Evolutionary conservation across 1,140 invertebrate species (phyloP).

Genomic region (Plectrocnemia conspersa): DNA sequence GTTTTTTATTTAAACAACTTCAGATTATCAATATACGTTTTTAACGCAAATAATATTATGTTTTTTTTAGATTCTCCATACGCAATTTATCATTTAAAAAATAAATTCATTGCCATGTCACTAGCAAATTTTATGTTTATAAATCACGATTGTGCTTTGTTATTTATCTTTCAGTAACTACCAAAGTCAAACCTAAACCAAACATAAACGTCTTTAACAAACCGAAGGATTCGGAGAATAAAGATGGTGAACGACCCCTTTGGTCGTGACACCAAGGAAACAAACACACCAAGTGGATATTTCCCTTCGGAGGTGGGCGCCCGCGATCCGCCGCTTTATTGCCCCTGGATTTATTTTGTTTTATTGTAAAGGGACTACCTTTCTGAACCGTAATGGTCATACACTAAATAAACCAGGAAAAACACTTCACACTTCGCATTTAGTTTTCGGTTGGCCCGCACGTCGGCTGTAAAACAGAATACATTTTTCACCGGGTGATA

Average conservation of each 20-base stretch:
- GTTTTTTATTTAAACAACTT: too few species aligned
- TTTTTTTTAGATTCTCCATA: too few species aligned
- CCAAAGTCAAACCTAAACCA: too few species aligned
- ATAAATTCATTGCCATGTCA: too few species aligned
- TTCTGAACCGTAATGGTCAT: conserved; percentile 19
- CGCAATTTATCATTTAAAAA: too few species aligned
- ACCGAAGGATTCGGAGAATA: conserved; percentile 16
- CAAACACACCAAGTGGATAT: conserved; percentile 6
- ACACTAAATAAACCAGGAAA: conserved; percentile 18
- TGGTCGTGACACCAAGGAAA: conserved; percentile 14
- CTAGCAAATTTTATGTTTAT: too few species aligned
- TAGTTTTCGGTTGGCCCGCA: neutral
- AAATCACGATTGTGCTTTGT: too few species aligned
- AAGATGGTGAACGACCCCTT: conserved; percentile 21
- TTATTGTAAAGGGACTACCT: conserved; percentile 13
- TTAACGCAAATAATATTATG: too few species aligned
- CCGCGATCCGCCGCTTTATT: conserved; percentile 15
- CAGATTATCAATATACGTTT: too few species aligned
- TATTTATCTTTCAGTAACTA: too few species aligned
- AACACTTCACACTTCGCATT: conserved; percentile 10
- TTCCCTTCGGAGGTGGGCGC: conserved; percentile 1
- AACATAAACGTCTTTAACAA: conserved; percentile 20
- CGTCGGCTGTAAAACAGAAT: conserved; percentile 5
- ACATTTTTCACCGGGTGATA: conserved; percentile 1
- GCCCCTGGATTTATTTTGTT: conserved; percentile 24